Evolutionary conservation across 2,113 vertebrate genomes (phyloP).

Genomic region (Pardalotus punctatus): DNA sequence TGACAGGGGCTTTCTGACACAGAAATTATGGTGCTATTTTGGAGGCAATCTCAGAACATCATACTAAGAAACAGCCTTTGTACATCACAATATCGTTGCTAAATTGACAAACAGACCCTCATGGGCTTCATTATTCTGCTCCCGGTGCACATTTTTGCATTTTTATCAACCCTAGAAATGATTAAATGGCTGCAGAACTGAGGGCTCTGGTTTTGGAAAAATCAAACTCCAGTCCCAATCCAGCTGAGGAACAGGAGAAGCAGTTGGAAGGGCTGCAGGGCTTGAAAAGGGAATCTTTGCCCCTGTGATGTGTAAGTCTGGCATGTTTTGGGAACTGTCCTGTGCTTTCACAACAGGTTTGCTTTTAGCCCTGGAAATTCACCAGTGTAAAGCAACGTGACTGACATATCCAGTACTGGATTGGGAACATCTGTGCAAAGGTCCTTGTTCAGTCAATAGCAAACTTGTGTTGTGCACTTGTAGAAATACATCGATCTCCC

Average conservation of each 20-base stretch:
- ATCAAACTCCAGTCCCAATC: rapidly evolving
- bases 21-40: neutral
- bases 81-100: constrained; percentile 5
- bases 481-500: neutral
- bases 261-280: neutral
- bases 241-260: neutral
- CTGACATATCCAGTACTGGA: neutral
- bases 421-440: neutral
- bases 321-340: neutral
- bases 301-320: rapidly evolving
- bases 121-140: neutral
- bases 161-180: constrained; percentile 10
- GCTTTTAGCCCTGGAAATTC: neutral
- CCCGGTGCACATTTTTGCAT: neutral
- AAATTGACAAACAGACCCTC: constrained; percentile 41
- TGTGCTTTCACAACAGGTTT: neutral
- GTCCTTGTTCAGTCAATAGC: neutral
- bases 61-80: neutral
- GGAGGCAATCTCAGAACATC: constrained; percentile 19
- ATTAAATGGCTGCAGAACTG: neutral
- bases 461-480: neutral
- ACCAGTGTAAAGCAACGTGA: neutral
- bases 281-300: neutral
- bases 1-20: constrained; percentile 4
- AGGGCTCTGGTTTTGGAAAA: neutral